phyloP scores from a whole-genome alignment of 1,140 invertebrate genomes.

The Sminthurinus signatus region DNA sequence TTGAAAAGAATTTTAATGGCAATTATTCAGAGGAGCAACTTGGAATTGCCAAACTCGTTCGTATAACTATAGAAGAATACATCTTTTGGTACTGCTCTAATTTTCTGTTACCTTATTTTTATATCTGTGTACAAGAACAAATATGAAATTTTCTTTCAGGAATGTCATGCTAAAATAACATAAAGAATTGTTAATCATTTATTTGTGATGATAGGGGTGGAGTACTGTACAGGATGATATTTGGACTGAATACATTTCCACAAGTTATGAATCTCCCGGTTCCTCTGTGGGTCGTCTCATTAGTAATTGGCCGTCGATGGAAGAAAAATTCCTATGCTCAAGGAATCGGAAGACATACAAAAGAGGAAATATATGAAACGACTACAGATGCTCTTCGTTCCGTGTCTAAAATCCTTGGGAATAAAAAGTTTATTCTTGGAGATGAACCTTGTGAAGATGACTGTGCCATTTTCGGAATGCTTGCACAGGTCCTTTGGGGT shows the following conservation, averaged over 20 bases:
- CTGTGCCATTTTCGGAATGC: constrained; percentile 23
- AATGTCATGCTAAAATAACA: no score
- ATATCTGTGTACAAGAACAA: no score
- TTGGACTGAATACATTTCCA: no score
- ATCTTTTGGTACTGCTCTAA: constrained; percentile 27
- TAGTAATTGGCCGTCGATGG: background rate
- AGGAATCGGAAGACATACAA: constrained; percentile 22
- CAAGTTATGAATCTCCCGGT: background rate
- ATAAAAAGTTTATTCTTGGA: constrained; percentile 28
- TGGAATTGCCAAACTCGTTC: constrained; percentile 25
- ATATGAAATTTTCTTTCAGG: no score
- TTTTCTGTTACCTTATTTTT: no score
- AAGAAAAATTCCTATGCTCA: background rate
- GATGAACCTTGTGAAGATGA: constrained; percentile 29
- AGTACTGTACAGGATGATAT: no score
- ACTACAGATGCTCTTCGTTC: background rate
- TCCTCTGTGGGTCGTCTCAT: background rate
- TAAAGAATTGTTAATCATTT: no score
- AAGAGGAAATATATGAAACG: constrained; percentile 8
- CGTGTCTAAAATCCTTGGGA: constrained; percentile 16
- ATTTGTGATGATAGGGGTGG: no score
- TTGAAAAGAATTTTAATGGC: constrained; percentile 11
- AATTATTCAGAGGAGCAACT: constrained; percentile 17
- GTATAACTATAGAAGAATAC: constrained; percentile 40
- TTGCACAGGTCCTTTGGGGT: constrained; percentile 28